Percentiles rank a stretch among this genome's conserved stretches.
phyloP scores from a whole-genome alignment of 2,113 vertebrate genomes.

The Microtus oregoni region DNA sequence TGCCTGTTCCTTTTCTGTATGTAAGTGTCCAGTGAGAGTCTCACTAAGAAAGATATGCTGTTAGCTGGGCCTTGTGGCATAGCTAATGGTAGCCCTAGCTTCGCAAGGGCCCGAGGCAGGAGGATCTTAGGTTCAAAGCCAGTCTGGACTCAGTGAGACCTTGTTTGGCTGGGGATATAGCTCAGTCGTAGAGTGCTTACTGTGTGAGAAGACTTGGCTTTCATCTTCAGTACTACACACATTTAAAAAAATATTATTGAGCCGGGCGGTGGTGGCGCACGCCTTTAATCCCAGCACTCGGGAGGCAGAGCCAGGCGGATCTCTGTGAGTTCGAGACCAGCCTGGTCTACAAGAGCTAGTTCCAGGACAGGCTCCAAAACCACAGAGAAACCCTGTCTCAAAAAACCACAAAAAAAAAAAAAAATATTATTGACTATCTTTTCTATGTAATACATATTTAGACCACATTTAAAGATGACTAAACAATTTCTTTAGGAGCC shows the following conservation, averaged over 20 bases:
- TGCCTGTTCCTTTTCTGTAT: neutral
- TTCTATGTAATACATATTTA: neutral
- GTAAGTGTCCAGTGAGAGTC: rapidly evolving
- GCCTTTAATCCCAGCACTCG: too few relatives aligned
- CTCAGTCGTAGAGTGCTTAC: neutral
- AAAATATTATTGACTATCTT: neutral
- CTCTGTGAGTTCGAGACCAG: too few relatives aligned
- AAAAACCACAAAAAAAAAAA: neutral
- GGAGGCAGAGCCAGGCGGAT: too few relatives aligned
- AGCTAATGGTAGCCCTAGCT: neutral
- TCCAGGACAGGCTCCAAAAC: too few relatives aligned
- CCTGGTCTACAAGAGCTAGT: too few relatives aligned
- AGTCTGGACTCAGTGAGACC: neutral
- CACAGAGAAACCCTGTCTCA: too few relatives aligned
- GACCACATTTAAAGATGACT: neutral
- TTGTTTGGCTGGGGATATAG: neutral
- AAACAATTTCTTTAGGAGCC: conserved; percentile 3
- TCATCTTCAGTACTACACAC: neutral
- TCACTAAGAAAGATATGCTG: neutral
- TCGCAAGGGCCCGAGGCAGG: neutral
- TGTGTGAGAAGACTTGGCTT: neutral
- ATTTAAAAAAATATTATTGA: neutral
- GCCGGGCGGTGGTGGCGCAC: too few relatives aligned
- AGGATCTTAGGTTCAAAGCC: neutral
- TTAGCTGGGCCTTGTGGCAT: neutral